Conservation (phyloP, 2,797 vertebrate genomes). For the Syndactyla subalaris region DNA sequence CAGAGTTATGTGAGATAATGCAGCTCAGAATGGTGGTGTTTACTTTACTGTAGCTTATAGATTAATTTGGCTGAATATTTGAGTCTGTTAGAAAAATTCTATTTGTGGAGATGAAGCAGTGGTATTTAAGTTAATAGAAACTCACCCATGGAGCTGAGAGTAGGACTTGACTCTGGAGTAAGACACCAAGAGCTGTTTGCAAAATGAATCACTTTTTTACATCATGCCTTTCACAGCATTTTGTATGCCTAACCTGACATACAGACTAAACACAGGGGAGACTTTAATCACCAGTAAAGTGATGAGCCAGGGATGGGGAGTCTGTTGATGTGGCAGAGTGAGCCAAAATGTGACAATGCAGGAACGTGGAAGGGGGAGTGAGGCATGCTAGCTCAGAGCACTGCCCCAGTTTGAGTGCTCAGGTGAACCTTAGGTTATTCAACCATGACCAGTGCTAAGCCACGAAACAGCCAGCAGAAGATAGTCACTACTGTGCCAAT, state of each 20-base stretch:
- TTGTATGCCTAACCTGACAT: neutral
- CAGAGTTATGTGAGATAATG: neutral
- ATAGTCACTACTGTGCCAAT: neutral
- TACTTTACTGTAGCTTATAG: neutral
- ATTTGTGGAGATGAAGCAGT: neutral
- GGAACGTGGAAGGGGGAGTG: neutral
- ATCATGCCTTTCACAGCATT: neutral
- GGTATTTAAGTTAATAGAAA: neutral
- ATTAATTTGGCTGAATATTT: neutral
- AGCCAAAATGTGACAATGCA: neutral
- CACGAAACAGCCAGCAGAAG: neutral
- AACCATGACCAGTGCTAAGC: neutral
- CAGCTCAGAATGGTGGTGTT: neutral
- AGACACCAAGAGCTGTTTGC: neutral
- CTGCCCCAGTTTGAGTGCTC: neutral
- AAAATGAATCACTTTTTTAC: neutral
- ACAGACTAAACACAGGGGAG: neutral
- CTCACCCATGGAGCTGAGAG: neutral
- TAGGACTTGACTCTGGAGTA: neutral
- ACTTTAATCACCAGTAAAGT: neutral
- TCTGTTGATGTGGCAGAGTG: neutral
- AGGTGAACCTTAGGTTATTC: neutral
- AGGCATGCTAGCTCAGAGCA: neutral
- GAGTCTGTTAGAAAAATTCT: conserved; percentile 12
- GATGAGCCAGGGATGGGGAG: neutral